Base-by-base conservation (phyloP, 2,797 vertebrate genomes). In the Enteromius anoplus region DNA sequence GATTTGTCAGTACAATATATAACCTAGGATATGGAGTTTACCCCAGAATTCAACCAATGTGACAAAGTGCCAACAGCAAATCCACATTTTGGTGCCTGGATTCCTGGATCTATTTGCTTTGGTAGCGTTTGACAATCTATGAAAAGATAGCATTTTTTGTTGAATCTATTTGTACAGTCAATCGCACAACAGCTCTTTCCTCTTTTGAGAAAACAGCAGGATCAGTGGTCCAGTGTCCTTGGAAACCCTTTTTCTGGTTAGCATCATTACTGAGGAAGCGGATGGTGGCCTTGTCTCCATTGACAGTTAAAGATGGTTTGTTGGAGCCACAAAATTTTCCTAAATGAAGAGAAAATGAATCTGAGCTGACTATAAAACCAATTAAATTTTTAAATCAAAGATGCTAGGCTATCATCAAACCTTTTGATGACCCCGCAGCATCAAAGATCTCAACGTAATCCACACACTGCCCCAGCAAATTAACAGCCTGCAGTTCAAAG, bases 361-460 rank as follows among this genome's bases (percentile, higher is more conserved):
- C 5, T 8, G 14, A 42, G 40, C 40, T 42, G 40, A 26, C n/a
- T n/a, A 71, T 45, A 80, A 34, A 29, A 17, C 60, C 26, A 32
- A 17, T 17, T 0, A 8, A 0, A 17, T 29, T 0, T 62, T 62
- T 29, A 14, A 29, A 29, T 62, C 49, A 21, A 49, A 17, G 32
- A 53, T 53, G 29, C 19, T 34, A 34, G 53, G 19, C 17, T 32
- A n/a, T 53, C 8, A 2, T 81, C 19, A 32, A 71, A 87, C 84
- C 85, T 77, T 82, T 66, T 26, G 79, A 84, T 91, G 90, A 86
- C 51, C 8, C 90, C 65, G 88, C 78, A 81, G 93, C 92, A 26
- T 86, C 86, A 85, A 93, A 93, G 75, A 95, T 75, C 88, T 96
- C 94, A 69, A 95, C 89, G 51, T 93, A 94, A 88, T 95, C 94